Evolutionary conservation across 2,113 vertebrate species (phyloP).

Genomic region (Isichthys henryi): DNA sequence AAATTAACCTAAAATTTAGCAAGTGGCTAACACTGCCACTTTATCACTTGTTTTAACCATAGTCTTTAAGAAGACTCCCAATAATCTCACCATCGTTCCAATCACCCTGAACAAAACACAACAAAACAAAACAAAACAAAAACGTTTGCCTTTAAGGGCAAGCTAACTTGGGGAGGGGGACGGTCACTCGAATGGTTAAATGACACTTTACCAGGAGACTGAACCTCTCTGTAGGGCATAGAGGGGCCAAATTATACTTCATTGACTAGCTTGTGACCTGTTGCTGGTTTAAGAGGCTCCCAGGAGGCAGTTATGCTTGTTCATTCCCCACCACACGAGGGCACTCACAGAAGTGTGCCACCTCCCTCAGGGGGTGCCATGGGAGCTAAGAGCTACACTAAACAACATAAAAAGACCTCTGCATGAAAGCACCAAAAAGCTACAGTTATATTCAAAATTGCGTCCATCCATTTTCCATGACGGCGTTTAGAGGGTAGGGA

Average conservation of each 20-base stretch:
- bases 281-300: conserved; percentile 46
- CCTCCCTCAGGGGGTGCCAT: conserved; percentile 34
- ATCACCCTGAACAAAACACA: neutral
- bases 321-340: conserved; percentile 30
- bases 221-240: conserved; percentile 42
- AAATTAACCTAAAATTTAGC: neutral
- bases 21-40: neutral
- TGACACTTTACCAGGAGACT: conserved; percentile 31
- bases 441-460: neutral
- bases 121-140: neutral
- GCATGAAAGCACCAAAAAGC: neutral
- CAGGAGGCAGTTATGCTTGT: conserved; percentile 35
- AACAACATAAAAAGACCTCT: conserved; percentile 5
- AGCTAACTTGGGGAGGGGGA: neutral
- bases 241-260: conserved; percentile 41
- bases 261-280: conserved; percentile 41
- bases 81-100: neutral
- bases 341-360: conserved; percentile 39
- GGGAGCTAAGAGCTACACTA: conserved; percentile 8
- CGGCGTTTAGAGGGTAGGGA: neutral
- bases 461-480: neutral
- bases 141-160: neutral
- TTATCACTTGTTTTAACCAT: neutral
- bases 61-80: neutral
- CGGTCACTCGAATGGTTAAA: conserved; percentile 29